Conservation (phyloP, 2,797 vertebrate genomes). For the Catostomus latipinnis region DNA sequence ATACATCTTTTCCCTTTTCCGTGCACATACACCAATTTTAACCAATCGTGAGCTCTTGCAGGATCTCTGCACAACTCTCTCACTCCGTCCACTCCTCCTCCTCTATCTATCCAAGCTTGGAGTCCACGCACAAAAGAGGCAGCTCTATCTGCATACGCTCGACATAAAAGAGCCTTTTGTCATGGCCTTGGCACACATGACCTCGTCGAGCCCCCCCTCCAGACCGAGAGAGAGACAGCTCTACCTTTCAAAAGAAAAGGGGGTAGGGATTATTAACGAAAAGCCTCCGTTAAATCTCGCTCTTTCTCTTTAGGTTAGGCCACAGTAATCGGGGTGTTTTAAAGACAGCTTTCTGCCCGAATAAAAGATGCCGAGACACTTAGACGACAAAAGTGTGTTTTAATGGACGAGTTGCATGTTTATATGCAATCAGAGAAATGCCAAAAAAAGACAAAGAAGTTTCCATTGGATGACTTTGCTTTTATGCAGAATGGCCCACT, state of each 20-base stretch:
- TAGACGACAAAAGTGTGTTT: not conserved
- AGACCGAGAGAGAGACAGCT: slow-evolving; percentile 53
- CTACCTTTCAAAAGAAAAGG: slow-evolving; percentile 62
- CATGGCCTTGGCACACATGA: slow-evolving; percentile 80
- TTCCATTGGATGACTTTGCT: not conserved
- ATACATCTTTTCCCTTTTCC: slow-evolving; percentile 1
- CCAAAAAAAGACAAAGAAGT: not conserved
- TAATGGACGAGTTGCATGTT: not conserved
- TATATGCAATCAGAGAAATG: slow-evolving; percentile 1
- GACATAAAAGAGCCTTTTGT: slow-evolving; percentile 88
- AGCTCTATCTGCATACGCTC: slow-evolving; percentile 84
- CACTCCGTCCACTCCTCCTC: slow-evolving; percentile 54
- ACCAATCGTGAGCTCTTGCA: slow-evolving; percentile 45
- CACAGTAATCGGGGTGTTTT: slow-evolving; percentile 61
- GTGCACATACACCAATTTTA: slow-evolving; percentile 64
- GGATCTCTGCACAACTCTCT: slow-evolving; percentile 30
- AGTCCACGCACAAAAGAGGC: slow-evolving; percentile 83
- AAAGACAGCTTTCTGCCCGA: slow-evolving; percentile 69
- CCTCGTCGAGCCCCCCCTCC: slow-evolving; percentile 76
- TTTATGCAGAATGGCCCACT: too few species aligned
- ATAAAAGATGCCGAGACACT: not conserved
- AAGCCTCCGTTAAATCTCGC: slow-evolving; percentile 53
- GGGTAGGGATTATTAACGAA: slow-evolving; percentile 51
- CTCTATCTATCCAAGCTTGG: slow-evolving; percentile 76
- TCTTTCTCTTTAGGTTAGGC: slow-evolving; percentile 49